phyloP scores from a whole-genome alignment of 2,888 invertebrate genomes.

The Shargacucullia verbasci region DNA sequence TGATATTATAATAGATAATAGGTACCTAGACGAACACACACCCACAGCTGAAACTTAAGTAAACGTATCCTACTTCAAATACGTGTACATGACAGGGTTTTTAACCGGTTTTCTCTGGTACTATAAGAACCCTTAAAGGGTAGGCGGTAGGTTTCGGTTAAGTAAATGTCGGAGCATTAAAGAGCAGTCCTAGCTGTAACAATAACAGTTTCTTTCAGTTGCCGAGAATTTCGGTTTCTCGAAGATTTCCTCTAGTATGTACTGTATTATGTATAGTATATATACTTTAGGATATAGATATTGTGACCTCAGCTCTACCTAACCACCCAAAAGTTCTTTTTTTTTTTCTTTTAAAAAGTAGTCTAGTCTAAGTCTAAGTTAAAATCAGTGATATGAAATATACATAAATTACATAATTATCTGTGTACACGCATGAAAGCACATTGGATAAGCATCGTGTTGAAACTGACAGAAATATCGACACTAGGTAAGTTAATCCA shows the following conservation, averaged over 20 bases:
- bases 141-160: slow-evolving; percentile 26
- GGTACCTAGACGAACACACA: background rate
- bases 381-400: slow-evolving; percentile 2
- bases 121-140: slow-evolving; percentile 28
- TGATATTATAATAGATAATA: slow-evolving; percentile 3
- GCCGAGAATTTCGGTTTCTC: slow-evolving; percentile 30
- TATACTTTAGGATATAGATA: no score
- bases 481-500: no score
- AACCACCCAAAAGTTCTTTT: no score
- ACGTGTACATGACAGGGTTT: slow-evolving; percentile 54
- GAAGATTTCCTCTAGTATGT: no score
- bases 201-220: slow-evolving; percentile 36
- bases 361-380: no score
- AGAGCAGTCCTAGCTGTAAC: slow-evolving; percentile 28
- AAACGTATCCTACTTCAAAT: slow-evolving; percentile 34
- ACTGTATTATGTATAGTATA: no score
- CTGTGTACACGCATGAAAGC: slow-evolving; percentile 17
- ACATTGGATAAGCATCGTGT: slow-evolving; percentile 4
- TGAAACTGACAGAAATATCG: background rate
- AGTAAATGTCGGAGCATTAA: slow-evolving; percentile 43
- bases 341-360: no score
- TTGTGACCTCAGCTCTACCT: no score
- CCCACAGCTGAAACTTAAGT: slow-evolving; percentile 14
- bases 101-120: slow-evolving; percentile 44
- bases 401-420: slow-evolving; percentile 12